Percentiles rank a stretch among this genome's conserved stretches.
Conservation (phyloP, 1,140 invertebrate genomes). For the Orchestia grillus region DNA sequence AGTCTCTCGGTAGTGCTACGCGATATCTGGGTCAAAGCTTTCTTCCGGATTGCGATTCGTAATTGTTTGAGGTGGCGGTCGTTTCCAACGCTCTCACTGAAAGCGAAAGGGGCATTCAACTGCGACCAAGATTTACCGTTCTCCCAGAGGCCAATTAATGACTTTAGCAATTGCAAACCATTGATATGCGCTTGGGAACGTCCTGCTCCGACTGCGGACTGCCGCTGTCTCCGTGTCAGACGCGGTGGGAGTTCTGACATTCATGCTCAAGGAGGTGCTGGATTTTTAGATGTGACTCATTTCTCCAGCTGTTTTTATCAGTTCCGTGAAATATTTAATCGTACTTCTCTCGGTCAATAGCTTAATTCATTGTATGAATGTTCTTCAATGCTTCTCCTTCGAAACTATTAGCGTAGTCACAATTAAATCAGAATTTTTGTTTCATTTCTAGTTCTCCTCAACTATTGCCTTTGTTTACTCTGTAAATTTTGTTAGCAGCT, state of each 20-base stretch:
- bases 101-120: background rate
- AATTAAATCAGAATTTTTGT: no score
- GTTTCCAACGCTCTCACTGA: background rate
- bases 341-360: no score
- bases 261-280: background rate
- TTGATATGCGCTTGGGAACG: background rate
- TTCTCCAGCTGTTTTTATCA: no score
- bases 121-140: background rate
- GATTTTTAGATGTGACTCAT: background rate
- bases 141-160: background rate
- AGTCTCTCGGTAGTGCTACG: background rate
- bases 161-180: background rate
- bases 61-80: background rate
- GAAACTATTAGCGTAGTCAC: no score
- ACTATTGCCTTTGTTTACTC: no score
- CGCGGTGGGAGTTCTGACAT: background rate
- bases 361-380: no score
- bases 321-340: no score
- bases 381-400: no score
- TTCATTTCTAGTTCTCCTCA: no score
- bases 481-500: no score
- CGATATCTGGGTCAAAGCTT: background rate
- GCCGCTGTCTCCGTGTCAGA: background rate
- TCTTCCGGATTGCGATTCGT: background rate
- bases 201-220: background rate